A percentile compares a stretch with the other conserved stretches of the same genome.
phyloP scores from a whole-genome alignment of 2,888 invertebrate species.

The Tupiocoris notatus region DNA sequence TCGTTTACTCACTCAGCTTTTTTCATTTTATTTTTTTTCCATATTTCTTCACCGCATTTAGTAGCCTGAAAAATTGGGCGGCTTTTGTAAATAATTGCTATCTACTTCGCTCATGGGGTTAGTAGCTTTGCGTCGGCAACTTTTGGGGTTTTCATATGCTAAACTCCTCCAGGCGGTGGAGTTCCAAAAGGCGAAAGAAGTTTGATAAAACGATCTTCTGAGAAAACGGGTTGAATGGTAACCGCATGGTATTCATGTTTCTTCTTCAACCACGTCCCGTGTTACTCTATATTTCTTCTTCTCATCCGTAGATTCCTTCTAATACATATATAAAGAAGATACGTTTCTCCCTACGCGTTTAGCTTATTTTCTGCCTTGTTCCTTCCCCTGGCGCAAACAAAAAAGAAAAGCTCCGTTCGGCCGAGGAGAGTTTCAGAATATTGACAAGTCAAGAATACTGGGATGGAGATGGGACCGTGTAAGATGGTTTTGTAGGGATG shows the following conservation, averaged over 20 bases:
- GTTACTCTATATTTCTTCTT: background rate
- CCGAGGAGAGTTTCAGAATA: background rate
- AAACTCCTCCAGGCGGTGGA: too few relatives aligned
- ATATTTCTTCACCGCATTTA: too few relatives aligned
- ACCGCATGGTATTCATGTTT: background rate
- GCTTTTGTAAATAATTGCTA: too few relatives aligned
- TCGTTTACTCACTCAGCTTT: too few relatives aligned
- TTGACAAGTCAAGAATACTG: background rate
- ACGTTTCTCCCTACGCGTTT: background rate
- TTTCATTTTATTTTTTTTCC: too few relatives aligned
- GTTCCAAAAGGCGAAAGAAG: too few relatives aligned
- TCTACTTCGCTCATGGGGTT: too few relatives aligned
- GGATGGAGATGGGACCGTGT: background rate
- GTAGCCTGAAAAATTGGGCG: too few relatives aligned
- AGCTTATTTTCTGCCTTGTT: slow-evolving; percentile 2
- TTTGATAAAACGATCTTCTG: background rate
- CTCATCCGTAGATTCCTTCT: background rate
- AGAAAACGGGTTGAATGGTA: background rate
- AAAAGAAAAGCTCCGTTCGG: background rate
- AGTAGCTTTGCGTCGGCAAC: too few relatives aligned
- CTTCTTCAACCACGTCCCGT: background rate
- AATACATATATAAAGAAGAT: background rate
- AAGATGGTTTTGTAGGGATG: too few relatives aligned
- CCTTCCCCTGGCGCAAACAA: background rate
- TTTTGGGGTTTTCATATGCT: too few relatives aligned